phyloP scores from a whole-genome alignment of 2,888 invertebrate genomes.

The Cecidostiba fungosa region DNA sequence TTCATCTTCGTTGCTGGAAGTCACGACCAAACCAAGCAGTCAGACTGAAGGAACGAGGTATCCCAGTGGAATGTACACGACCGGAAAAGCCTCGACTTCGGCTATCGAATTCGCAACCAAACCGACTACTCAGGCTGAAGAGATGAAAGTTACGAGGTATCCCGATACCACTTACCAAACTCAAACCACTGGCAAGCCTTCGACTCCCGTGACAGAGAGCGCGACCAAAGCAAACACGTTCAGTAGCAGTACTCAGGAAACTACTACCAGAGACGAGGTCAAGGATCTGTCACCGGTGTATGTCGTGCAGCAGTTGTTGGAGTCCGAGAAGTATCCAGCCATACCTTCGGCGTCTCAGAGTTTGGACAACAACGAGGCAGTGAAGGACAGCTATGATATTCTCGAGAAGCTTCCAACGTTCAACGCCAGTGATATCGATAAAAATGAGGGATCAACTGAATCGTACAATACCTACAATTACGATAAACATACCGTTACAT shows the following conservation, averaged over 20 bases:
- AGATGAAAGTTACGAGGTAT: slow-evolving; percentile 23
- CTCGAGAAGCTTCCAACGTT: not conserved
- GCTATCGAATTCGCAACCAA: slow-evolving; percentile 17
- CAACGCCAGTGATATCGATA: not conserved
- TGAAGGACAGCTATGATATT: not conserved
- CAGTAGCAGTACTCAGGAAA: slow-evolving; percentile 16
- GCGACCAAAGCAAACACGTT: not conserved
- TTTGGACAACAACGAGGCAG: slow-evolving; percentile 1
- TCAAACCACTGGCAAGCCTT: slow-evolving; percentile 5
- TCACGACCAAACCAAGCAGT: slow-evolving; percentile 9
- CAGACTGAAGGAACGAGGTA: not conserved
- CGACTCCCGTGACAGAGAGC: not conserved
- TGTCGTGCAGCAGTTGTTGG: slow-evolving; percentile 18
- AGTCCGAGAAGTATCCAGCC: slow-evolving; percentile 8
- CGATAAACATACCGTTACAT: not conserved
- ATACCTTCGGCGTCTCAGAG: slow-evolving; percentile 4
- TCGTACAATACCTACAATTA: not conserved
- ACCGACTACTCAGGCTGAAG: slow-evolving; percentile 17
- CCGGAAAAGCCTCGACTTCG: slow-evolving; percentile 31
- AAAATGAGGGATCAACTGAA: not conserved
- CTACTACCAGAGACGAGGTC: not conserved
- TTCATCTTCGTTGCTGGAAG: not conserved
- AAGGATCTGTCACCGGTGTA: slow-evolving; percentile 10
- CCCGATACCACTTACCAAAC: not conserved
- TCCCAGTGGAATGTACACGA: slow-evolving; percentile 12